Percentiles rank a stretch among this genome's conserved stretches.
Conservation (phyloP, 2,797 vertebrate species). For the Schizopygopsis malacanthus region DNA sequence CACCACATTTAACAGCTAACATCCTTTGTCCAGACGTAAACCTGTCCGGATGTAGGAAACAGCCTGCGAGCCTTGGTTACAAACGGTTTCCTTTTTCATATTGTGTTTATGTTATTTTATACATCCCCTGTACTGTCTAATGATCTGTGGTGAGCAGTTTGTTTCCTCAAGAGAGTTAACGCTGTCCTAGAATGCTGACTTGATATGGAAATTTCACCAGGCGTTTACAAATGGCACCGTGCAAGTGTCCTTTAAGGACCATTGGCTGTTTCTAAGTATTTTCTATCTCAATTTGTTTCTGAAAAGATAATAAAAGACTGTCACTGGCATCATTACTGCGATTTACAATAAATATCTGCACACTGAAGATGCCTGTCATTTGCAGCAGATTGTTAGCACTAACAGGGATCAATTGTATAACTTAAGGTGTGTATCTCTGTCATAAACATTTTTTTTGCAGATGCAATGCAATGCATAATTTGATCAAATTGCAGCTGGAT, state of each 20-base stretch:
- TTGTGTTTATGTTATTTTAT: constrained; percentile 44
- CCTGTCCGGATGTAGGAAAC: constrained; percentile 24
- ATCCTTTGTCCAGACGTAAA: constrained; percentile 36
- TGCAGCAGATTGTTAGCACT: background rate
- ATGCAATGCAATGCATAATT: background rate
- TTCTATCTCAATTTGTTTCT: constrained; percentile 45
- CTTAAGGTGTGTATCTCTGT: background rate
- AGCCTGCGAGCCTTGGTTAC: constrained; percentile 31
- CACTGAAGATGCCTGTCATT: background rate
- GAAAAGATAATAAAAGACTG: constrained; percentile 34
- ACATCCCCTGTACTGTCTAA: constrained; percentile 36
- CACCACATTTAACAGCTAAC: constrained; percentile 28
- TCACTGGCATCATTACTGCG: background rate
- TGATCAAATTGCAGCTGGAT: background rate
- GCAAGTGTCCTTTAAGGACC: constrained; percentile 37
- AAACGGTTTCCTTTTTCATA: constrained; percentile 22
- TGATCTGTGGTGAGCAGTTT: constrained; percentile 38
- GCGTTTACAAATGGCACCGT: constrained; percentile 23
- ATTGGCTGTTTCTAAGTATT: constrained; percentile 47
- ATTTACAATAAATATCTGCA: background rate
- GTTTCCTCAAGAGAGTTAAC: constrained; percentile 27
- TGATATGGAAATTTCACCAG: constrained; percentile 39
- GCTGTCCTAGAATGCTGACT: constrained; percentile 16
- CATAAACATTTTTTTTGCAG: background rate
- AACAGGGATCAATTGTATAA: background rate